These are phyloP conservation scores for Athene noctua DNA, from an alignment of 2,113 vertebrate species.

Conservation along the genomic window DNA sequence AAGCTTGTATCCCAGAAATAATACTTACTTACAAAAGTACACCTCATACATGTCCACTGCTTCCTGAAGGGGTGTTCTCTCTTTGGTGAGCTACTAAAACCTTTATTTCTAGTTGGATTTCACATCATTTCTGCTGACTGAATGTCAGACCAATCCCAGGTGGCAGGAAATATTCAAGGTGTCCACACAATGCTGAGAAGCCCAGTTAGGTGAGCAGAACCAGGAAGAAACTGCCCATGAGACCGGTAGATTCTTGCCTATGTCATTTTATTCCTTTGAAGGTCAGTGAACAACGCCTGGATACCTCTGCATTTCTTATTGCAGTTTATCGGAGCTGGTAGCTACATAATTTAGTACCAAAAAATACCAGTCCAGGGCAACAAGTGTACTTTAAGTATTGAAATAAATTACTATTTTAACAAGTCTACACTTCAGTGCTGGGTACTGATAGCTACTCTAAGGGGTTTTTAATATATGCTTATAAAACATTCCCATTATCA, in stretches of 20 bases:
- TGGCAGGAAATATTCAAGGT: neutral
- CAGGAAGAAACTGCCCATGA: neutral
- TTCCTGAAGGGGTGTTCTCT: neutral
- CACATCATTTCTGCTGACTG: neutral
- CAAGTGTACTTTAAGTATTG: neutral
- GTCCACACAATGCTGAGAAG: neutral
- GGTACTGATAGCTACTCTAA: neutral
- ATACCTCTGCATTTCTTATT: neutral
- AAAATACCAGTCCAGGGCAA: neutral
- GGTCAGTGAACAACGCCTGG: neutral
- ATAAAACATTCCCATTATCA: neutral
- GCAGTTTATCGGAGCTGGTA: neutral
- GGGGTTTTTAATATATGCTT: neutral
- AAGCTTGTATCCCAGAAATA: neutral
- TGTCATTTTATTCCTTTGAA: neutral
- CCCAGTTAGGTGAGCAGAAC: neutral
- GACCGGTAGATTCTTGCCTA: neutral
- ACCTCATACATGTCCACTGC: neutral
- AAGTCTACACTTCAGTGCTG: neutral
- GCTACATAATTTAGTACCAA: neutral
- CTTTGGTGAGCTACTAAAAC: neutral
- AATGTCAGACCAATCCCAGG: neutral
- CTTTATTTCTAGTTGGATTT: neutral
- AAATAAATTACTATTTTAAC: neutral
- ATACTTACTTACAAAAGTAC: neutral